Percentiles rank a stretch among this genome's conserved stretches.
Conservation (phyloP, 2,797 vertebrate species). For the Syngnathus rostellatus region DNA sequence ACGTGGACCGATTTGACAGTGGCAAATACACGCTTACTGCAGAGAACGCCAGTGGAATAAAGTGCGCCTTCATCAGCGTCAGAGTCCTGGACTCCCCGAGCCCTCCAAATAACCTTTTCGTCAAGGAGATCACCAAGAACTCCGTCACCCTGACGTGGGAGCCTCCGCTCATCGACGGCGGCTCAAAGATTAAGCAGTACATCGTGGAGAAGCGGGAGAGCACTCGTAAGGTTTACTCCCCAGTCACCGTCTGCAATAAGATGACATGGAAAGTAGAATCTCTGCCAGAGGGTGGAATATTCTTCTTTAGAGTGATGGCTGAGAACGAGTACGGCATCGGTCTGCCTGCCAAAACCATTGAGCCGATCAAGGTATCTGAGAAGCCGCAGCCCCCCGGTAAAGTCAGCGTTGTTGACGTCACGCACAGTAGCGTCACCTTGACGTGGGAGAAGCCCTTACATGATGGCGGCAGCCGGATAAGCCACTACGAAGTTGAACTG, state of each 20-base stretch:
- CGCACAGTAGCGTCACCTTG: conserved; percentile 82
- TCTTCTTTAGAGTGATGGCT: conserved; percentile 91
- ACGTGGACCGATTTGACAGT: conserved; percentile 90
- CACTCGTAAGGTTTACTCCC: conserved; percentile 93
- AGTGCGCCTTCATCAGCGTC: conserved; percentile 93
- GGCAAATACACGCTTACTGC: conserved; percentile 92
- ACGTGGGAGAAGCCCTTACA: conserved; percentile 92
- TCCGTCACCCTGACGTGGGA: conserved; percentile 95
- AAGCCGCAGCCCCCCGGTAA: conserved; percentile 96
- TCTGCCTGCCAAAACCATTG: conserved; percentile 80
- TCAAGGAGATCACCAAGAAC: conserved; percentile 91
- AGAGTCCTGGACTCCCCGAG: conserved; percentile 94
- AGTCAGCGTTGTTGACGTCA: conserved; percentile 89
- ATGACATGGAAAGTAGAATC: conserved; percentile 91
- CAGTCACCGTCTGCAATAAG: conserved; percentile 85
- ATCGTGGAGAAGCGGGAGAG: conserved; percentile 96
- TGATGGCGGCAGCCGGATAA: conserved; percentile 95
- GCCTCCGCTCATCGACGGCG: conserved; percentile 89
- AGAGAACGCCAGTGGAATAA: conserved; percentile 91
- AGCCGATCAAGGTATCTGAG: conserved; percentile 92
- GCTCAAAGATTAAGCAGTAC: conserved; percentile 95
- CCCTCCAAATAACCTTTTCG: conserved; percentile 82
- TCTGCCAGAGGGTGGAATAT: conserved; percentile 89
- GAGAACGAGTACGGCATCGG: conserved; percentile 96
- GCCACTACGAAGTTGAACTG: conserved; percentile 90